phyloP scores from a whole-genome alignment of 2,113 vertebrate genomes.

The Dasyornis broadbenti region DNA sequence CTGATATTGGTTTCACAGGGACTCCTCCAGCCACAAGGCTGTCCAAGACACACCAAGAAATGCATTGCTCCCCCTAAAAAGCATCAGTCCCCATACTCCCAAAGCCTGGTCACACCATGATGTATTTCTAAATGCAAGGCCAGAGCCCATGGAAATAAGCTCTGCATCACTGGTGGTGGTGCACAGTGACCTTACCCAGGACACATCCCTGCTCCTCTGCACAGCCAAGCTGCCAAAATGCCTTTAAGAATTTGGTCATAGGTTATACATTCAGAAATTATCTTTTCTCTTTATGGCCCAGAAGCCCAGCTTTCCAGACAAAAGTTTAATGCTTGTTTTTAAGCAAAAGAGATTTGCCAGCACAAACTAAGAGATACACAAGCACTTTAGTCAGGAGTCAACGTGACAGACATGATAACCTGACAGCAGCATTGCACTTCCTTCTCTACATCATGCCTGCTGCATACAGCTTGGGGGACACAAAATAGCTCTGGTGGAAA shows the following conservation, averaged over 20 bases:
- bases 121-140: background rate
- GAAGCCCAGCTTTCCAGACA: background rate
- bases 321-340: background rate
- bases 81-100: background rate
- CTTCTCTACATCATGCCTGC: background rate
- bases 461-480: background rate
- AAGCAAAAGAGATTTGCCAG: background rate
- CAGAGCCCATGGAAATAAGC: background rate
- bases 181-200: background rate
- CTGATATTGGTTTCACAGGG: background rate
- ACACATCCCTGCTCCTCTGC: background rate
- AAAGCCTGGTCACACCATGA: background rate
- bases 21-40: background rate
- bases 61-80: background rate
- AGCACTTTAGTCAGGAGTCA: background rate
- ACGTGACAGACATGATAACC: accelerated
- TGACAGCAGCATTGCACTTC: background rate
- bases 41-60: background rate
- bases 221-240: background rate
- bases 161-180: background rate
- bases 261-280: background rate
- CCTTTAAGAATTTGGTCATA: background rate
- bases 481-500: background rate
- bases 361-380: background rate
- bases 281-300: background rate